Base-by-base conservation (phyloP, 2,113 vertebrate genomes). In the Galbula dea region DNA sequence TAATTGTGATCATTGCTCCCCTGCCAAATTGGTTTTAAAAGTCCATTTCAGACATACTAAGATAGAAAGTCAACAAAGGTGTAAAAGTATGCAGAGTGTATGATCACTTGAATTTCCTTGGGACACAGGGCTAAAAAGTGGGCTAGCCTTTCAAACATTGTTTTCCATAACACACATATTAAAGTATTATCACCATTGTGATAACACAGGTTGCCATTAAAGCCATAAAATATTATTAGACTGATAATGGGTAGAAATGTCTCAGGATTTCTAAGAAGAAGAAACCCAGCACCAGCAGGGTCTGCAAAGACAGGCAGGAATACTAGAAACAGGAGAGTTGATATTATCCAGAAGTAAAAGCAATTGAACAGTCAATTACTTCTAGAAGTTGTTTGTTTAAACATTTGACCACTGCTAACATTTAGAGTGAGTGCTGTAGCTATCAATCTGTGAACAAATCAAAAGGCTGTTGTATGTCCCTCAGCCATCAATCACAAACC, bases 301-400 rank as follows among this genome's bases (percentile, higher is more conserved):
- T 57, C 81, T 88, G 30, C 10, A 10, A 92, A 76, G 39, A 80
- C 17, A 89, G 69, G 43, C 69, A 94, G 71, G 85, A 91, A 66
- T 80, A 51, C 37, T 87, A 48, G 81, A 55, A 86, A 77, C 37
- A 27, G 59, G 36, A 78, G 46, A 45, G 82, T 49, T 92, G 75
- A 74, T 92, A 69, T 49, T 89, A 85, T 79, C 74, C 84, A 94
- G 91, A 86, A 92, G 78, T 80, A 89, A 92, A 95, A 94, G 27
- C 0, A 0, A 94, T 86, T 94, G 87, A 95, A 91, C 84, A 96
- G 81, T 92, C 91, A 91, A 92, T 96, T 96, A 89, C 74, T 94
- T 94, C 51, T 85, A 83, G 34, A 89, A 94, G 59, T 32, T 94
- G 87, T 89, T 95, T 95, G 62, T 94, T 96, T 94, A 94, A 94